Evolutionary conservation across 2,888 invertebrate genomes (phyloP).

Genomic region (Osmoderma eremita): DNA sequence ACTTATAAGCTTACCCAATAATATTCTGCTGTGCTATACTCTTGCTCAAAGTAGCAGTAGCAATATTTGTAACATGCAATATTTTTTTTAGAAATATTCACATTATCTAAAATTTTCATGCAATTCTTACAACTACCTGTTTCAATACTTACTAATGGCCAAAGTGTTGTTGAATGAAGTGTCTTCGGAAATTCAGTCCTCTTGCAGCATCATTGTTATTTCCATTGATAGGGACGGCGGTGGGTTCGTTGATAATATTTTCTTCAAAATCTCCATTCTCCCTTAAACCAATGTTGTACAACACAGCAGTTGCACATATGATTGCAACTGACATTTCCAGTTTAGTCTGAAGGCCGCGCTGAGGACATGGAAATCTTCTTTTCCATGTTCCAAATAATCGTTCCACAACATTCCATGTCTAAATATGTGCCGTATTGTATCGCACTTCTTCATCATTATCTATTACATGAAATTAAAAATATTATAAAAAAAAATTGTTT

Average conservation of each 20-base stretch:
- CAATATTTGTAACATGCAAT: too few relatives aligned
- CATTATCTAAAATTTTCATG: neutral
- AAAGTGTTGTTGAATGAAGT: constrained; percentile 1
- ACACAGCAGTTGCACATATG: constrained; percentile 6
- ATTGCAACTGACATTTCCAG: constrained; percentile 2
- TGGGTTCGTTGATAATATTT: neutral
- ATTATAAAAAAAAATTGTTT: neutral
- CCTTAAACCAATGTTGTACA: constrained; percentile 5
- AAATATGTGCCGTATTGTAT: constrained; percentile 4
- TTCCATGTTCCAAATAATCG: neutral
- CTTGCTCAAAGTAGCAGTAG: too few relatives aligned
- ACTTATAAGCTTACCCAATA: too few relatives aligned
- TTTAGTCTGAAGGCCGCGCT: neutral
- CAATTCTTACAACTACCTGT: neutral
- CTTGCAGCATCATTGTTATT: neutral
- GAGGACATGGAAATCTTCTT: neutral
- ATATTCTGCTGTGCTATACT: too few relatives aligned
- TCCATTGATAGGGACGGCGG: neutral
- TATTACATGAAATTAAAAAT: neutral
- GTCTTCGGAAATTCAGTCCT: constrained; percentile 1
- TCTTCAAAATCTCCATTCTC: constrained; percentile 4
- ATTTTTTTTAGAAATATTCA: too few relatives aligned
- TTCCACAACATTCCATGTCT: neutral
- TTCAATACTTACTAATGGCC: neutral
- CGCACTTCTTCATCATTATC: neutral